Conservation (phyloP, 1,140 invertebrate genomes). For the Heliconius eleuchia region DNA sequence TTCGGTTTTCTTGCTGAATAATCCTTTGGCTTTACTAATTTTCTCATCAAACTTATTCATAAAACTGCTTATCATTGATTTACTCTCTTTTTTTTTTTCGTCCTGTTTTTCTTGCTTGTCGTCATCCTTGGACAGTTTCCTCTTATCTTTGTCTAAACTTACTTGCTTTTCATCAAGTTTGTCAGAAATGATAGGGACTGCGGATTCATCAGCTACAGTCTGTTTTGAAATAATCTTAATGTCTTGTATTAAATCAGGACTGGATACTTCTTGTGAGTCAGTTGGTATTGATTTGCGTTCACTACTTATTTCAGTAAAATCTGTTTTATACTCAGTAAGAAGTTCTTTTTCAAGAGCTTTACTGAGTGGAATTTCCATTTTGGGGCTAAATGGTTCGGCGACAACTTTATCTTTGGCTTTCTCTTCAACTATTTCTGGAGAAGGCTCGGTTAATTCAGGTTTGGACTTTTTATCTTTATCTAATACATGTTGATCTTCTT, state of each 20-base stretch:
- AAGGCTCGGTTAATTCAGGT: neutral
- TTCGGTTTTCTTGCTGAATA: constrained; percentile 50
- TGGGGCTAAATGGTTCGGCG: constrained; percentile 48
- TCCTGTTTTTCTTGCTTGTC: constrained; percentile 31
- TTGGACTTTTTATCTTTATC: neutral
- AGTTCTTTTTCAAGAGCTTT: constrained; percentile 64
- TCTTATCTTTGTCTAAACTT: constrained; percentile 60
- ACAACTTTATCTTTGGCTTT: constrained; percentile 39
- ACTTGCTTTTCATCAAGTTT: constrained; percentile 71
- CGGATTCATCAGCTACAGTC: constrained; percentile 18
- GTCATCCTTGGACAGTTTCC: constrained; percentile 38
- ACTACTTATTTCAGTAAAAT: neutral
- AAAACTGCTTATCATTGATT: constrained; percentile 54
- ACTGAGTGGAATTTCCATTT: constrained; percentile 50
- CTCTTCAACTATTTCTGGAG: constrained; percentile 8
- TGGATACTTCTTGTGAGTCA: constrained; percentile 36
- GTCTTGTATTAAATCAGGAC: constrained; percentile 52
- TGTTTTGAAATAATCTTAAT: constrained; percentile 24
- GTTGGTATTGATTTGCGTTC: constrained; percentile 3
- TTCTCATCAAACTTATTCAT: constrained; percentile 61
- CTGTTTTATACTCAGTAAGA: constrained; percentile 38
- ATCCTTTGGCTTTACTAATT: constrained; percentile 53
- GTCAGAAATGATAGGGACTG: constrained; percentile 57
- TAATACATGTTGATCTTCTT: constrained; percentile 41
- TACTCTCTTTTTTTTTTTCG: constrained; percentile 53